phyloP scores from a whole-genome alignment of 2,888 invertebrate genomes.

The Mycalesis mineus region DNA sequence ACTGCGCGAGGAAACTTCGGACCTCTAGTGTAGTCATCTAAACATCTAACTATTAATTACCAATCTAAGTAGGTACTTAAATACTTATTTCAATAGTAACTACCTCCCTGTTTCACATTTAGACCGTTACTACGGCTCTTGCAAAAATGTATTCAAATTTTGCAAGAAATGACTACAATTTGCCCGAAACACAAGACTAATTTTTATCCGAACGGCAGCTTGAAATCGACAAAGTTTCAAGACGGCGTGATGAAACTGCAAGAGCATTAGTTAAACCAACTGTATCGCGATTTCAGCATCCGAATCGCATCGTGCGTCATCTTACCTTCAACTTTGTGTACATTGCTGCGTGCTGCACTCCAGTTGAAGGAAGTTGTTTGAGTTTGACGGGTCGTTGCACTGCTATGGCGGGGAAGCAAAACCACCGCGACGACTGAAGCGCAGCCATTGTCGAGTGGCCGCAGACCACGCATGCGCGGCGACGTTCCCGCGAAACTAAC shows the following conservation, averaged over 20 bases:
- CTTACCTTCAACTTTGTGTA: constrained; percentile 60
- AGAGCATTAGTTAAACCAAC: constrained; percentile 30
- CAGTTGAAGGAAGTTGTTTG: constrained; percentile 28
- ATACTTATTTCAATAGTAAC: too few species aligned
- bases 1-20: too few species aligned
- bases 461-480: constrained; percentile 62
- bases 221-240: constrained; percentile 28
- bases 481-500: constrained; percentile 38
- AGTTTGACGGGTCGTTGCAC: constrained; percentile 37
- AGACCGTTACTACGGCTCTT: not conserved
- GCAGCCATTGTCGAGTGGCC: constrained; percentile 58
- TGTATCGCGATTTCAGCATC: constrained; percentile 42
- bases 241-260: constrained; percentile 31
- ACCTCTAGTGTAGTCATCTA: too few species aligned
- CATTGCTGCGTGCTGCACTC: constrained; percentile 28
- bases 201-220: constrained; percentile 15
- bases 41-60: too few species aligned
- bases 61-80: too few species aligned
- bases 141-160: constrained; percentile 7
- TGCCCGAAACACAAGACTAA: constrained; percentile 19
- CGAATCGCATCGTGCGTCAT: constrained; percentile 43
- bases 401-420: constrained; percentile 64
- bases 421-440: constrained; percentile 49
- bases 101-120: not conserved
- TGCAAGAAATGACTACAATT: constrained; percentile 12